These are phyloP conservation scores for Myotis yumanensis DNA, from an alignment of 2,113 vertebrate species.

Conservation along the genomic window DNA sequence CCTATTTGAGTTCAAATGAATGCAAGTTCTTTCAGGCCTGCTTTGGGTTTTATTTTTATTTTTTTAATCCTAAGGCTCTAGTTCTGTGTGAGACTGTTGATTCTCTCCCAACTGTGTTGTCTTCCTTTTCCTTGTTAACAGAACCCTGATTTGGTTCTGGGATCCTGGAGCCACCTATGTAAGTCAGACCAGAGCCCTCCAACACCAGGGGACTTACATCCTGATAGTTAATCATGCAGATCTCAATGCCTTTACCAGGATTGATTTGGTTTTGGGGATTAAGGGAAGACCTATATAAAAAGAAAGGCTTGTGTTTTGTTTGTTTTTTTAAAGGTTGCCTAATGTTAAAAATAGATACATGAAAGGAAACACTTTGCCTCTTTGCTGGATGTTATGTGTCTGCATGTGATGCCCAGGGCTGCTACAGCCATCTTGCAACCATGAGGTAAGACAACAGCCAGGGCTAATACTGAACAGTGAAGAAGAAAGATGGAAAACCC, in stretches of 20 bases:
- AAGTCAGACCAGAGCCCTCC: not conserved
- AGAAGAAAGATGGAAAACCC: not conserved
- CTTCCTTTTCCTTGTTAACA: not conserved
- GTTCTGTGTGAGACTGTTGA: not conserved
- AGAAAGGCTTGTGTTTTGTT: not conserved
- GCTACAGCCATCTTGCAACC: not conserved
- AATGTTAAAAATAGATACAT: not conserved
- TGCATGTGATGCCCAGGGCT: not conserved
- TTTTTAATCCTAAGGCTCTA: not conserved
- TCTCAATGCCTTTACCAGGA: not conserved
- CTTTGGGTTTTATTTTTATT: not conserved
- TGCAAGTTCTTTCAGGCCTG: slow-evolving; percentile 15
- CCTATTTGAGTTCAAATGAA: slow-evolving; percentile 34
- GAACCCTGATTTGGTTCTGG: not conserved
- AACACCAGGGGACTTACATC: accelerated
- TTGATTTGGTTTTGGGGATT: not conserved
- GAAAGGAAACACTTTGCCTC: not conserved
- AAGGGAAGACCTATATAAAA: not conserved
- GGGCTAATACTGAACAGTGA: not conserved
- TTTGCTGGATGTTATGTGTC: not conserved
- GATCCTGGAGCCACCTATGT: not conserved
- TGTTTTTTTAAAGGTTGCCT: not conserved
- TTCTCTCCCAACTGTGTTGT: not conserved
- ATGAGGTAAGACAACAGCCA: not conserved
- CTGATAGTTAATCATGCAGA: not conserved